These are phyloP conservation scores for Drosophila borborema DNA, from an alignment of 2,888 invertebrate species.

Conservation along the genomic window DNA sequence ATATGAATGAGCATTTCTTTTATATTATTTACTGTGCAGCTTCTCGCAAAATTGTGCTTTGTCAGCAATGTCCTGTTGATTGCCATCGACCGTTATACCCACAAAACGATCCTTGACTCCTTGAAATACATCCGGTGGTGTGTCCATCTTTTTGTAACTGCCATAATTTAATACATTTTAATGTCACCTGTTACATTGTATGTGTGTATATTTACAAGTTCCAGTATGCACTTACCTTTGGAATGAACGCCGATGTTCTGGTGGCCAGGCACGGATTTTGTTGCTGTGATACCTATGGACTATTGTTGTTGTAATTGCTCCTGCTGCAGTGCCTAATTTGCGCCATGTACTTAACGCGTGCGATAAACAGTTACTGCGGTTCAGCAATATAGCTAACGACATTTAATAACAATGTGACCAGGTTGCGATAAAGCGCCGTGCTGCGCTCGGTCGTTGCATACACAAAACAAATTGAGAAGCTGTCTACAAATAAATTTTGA, in stretches of 20 bases:
- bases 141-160: constrained; percentile 69
- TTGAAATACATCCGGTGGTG: constrained; percentile 84
- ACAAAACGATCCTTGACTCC: constrained; percentile 88
- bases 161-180: not conserved
- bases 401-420: constrained; percentile 56
- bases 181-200: not conserved
- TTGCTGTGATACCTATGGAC: constrained; percentile 2
- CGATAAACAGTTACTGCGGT: constrained; percentile 53
- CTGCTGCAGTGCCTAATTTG: constrained; percentile 5
- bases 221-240: constrained; percentile 30
- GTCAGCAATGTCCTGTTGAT: constrained; percentile 83
- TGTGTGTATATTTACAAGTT: not conserved
- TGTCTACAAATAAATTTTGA: constrained; percentile 7
- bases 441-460: constrained; percentile 1
- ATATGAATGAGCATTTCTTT: too few relatives aligned
- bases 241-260: constrained; percentile 14
- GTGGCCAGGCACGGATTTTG: not conserved
- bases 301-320: constrained; percentile 14
- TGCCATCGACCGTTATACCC: constrained; percentile 89
- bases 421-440: constrained; percentile 6
- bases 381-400: constrained; percentile 60
- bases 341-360: constrained; percentile 58
- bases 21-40: constrained; percentile 37
- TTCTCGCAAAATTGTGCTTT: constrained; percentile 86
- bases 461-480: constrained; percentile 3